Evolutionary conservation across 2,888 invertebrate genomes (phyloP).

Genomic region (Charanyca ferruginea): DNA sequence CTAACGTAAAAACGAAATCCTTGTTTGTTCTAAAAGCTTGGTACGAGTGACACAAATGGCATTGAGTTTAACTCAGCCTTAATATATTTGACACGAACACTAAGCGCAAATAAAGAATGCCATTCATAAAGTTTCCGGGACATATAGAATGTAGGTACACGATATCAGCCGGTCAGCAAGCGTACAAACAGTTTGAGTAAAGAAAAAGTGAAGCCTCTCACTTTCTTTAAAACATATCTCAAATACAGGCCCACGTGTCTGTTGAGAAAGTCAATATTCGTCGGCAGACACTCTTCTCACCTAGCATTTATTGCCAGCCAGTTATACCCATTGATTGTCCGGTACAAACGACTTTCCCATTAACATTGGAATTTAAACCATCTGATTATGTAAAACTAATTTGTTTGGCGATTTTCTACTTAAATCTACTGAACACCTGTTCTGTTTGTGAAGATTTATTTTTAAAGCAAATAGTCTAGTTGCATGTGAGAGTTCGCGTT

Average conservation of each 20-base stretch:
- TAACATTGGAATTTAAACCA: constrained; percentile 63
- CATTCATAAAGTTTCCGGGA: constrained; percentile 56
- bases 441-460: constrained; percentile 20
- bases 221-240: constrained; percentile 84
- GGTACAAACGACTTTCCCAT: constrained; percentile 77
- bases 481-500: not conserved
- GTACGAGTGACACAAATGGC: constrained; percentile 4
- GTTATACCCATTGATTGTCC: constrained; percentile 74
- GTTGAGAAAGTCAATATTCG: constrained; percentile 85
- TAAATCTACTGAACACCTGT: constrained; percentile 12
- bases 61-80: constrained; percentile 13
- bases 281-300: constrained; percentile 71
- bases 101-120: constrained; percentile 44
- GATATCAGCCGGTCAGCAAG: constrained; percentile 53
- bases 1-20: constrained; percentile 24
- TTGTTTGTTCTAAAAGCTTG: constrained; percentile 16
- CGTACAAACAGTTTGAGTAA: constrained; percentile 81
- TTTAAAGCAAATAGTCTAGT: constrained; percentile 27
- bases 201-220: constrained; percentile 87
- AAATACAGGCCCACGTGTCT: constrained; percentile 79
- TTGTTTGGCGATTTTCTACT: constrained; percentile 46
- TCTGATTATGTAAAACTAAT: constrained; percentile 51
- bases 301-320: constrained; percentile 73
- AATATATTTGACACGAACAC: constrained; percentile 12
- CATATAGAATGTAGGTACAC: constrained; percentile 42